These are phyloP conservation scores for Drosophila dives DNA, from an alignment of 2,888 invertebrate genomes.

Conservation along the genomic window DNA sequence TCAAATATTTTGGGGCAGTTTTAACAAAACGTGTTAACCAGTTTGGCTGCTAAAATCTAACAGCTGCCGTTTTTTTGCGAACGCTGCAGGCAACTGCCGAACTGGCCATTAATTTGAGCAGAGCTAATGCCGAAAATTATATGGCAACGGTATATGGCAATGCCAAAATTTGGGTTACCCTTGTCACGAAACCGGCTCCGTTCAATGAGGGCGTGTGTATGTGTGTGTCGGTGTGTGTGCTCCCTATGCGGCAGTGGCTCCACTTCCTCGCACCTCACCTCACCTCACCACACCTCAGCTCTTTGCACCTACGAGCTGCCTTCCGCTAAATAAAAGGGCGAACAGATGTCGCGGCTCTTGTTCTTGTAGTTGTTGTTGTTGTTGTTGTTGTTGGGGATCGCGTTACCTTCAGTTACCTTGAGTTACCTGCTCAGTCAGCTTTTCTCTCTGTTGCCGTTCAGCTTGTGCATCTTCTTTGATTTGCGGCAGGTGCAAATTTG, in stretches of 20 bases:
- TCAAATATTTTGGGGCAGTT: slow-evolving; percentile 31
- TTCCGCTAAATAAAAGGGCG: slow-evolving; percentile 19
- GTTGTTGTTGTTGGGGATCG: slow-evolving; percentile 51
- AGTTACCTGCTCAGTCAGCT: slow-evolving; percentile 63
- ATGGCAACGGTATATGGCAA: slow-evolving; percentile 67
- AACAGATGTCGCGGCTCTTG: slow-evolving; percentile 61
- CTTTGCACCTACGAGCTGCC: not conserved
- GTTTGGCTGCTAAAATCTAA: slow-evolving; percentile 63
- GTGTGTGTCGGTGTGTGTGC: slow-evolving; percentile 10
- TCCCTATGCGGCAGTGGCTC: slow-evolving; percentile 14
- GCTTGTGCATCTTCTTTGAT: slow-evolving; percentile 61
- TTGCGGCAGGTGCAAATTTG: slow-evolving; percentile 76
- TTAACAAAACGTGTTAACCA: slow-evolving; percentile 35
- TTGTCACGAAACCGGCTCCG: slow-evolving; percentile 52
- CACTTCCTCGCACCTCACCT: not conserved
- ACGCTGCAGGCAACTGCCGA: slow-evolving; percentile 28
- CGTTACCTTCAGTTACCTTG: slow-evolving; percentile 50
- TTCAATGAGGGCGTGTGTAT: not conserved
- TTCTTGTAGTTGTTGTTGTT: not conserved
- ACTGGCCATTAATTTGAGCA: slow-evolving; percentile 67
- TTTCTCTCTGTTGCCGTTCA: slow-evolving; percentile 10
- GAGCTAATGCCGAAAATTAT: slow-evolving; percentile 75
- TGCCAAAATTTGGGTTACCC: slow-evolving; percentile 73
- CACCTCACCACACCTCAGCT: not conserved
- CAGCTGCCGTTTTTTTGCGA: slow-evolving; percentile 59